Evolutionary conservation across 2,113 vertebrate species (phyloP), one percentile per base, ranked within the genome.

Genomic region (Cyphomyrus discorhynchus): DNA sequence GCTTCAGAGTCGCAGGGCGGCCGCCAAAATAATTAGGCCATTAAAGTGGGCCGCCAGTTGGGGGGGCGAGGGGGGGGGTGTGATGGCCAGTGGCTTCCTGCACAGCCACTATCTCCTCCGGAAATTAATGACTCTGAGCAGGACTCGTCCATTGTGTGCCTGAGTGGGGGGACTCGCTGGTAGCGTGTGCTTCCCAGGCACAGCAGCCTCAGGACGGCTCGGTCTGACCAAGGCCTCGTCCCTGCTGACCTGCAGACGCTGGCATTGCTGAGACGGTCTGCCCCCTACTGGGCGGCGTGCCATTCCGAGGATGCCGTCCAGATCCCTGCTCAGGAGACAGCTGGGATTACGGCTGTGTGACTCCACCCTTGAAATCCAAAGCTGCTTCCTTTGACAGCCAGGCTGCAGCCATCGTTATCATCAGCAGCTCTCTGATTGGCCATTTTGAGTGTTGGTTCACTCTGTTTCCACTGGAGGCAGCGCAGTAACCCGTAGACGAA

Each of bases 81-180:
- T 90, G 87, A 58, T 49, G 82, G 89, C 83, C 85, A 85, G 49
- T 2, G 31, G 85, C 90, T 85, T 89, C 89, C 83, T 49, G 80
- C 52, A 52, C 91, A 91, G 91, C 91, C 56, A 52, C 91, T 90
- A 93, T 92, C 89, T 74, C 52, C 86, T 88, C 1, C 1, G 82
- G 89, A 88, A 90, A 91, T 92, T 66, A 92, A 91, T 92, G 89
- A 89, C 84, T 91, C 62, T 3, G 89, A 86, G 77, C 88, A 19
- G 90, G 88, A 88, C 62, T 80, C 66, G 3, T 47, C 58, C 49
- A 80, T 24, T 89, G 89, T 86, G 85, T 90, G 91, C 52, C 56
- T 89, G 77, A 82, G 85, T n/a, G 45, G 53, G 53, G 42, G 35
- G 70, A 31, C 62, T 88, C 66, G 21, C 5, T 88, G 53, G 19